Conservation (phyloP, 1,140 invertebrate species). For the Drosophila pallidifrons region DNA sequence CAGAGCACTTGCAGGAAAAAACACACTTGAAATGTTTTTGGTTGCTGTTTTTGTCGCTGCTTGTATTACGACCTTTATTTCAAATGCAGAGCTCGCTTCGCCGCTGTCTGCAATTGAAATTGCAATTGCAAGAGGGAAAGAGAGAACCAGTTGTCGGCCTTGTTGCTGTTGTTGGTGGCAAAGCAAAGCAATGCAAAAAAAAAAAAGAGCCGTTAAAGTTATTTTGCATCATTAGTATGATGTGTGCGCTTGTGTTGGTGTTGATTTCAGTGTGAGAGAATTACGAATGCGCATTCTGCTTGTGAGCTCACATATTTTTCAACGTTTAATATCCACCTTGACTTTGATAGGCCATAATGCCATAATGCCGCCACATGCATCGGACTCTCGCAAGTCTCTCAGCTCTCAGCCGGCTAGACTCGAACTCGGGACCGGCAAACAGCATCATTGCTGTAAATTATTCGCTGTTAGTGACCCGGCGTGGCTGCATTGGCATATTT, state of each 20-base stretch:
- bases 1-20: conserved; percentile 31
- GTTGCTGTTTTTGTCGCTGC: conserved; percentile 30
- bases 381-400: neutral
- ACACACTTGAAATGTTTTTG: conserved; percentile 56
- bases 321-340: conserved; percentile 80
- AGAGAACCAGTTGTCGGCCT: conserved; percentile 66
- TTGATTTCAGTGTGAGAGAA: conserved; percentile 77
- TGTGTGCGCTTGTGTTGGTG: conserved; percentile 72
- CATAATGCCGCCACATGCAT: conserved; percentile 54
- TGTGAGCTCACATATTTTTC: conserved; percentile 59
- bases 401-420: neutral
- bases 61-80: conserved; percentile 72
- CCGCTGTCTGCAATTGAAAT: conserved; percentile 77
- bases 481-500: conserved; percentile 79
- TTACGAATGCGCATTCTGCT: conserved; percentile 61
- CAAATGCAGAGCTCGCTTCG: conserved; percentile 32
- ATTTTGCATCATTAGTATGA: conserved; percentile 84
- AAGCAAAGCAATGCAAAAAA: neutral
- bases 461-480: conserved; percentile 77
- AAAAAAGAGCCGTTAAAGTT: conserved; percentile 71
- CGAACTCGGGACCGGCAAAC: neutral
- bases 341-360: conserved; percentile 79
- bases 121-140: conserved; percentile 30
- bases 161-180: conserved; percentile 16
- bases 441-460: conserved; percentile 69